A percentile compares a stretch with the other conserved stretches of the same genome.
These are phyloP conservation scores for Heteromormyrus szaboi DNA, from an alignment of 2,797 vertebrate species.

Conservation along the genomic window DNA sequence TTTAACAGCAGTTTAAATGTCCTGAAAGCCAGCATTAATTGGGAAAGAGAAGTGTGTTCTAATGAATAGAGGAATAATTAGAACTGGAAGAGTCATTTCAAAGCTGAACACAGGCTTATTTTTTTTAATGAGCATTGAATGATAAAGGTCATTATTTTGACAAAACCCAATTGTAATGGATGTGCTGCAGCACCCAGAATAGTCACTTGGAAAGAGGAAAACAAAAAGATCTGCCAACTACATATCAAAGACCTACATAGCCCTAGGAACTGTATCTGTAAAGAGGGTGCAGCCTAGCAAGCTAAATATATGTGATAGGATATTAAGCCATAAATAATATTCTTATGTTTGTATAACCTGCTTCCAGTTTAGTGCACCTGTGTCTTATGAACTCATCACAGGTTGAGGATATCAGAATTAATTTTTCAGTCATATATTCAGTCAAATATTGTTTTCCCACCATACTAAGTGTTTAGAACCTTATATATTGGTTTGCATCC, in stretches of 20 bases:
- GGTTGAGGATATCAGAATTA: not conserved
- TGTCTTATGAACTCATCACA: not conserved
- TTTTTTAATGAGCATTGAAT: conserved; percentile 10
- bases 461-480: not conserved
- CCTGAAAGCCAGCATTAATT: not conserved
- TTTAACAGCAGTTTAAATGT: not conserved
- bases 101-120: not conserved
- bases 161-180: not conserved
- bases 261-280: not conserved
- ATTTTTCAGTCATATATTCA: not conserved
- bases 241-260: not conserved
- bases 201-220: not conserved
- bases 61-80: not conserved
- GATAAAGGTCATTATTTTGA: not conserved
- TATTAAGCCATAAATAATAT: not conserved
- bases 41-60: conserved; percentile 3
- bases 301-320: not conserved
- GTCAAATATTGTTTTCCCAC: not conserved
- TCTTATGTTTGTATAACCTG: not conserved
- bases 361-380: not conserved
- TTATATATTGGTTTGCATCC: not conserved
- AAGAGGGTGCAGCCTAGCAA: not conserved
- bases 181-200: not conserved
- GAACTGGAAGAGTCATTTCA: not conserved
- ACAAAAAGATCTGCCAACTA: not conserved